Conservation (phyloP, 2,797 vertebrate species). For the Myotis findleyi region DNA sequence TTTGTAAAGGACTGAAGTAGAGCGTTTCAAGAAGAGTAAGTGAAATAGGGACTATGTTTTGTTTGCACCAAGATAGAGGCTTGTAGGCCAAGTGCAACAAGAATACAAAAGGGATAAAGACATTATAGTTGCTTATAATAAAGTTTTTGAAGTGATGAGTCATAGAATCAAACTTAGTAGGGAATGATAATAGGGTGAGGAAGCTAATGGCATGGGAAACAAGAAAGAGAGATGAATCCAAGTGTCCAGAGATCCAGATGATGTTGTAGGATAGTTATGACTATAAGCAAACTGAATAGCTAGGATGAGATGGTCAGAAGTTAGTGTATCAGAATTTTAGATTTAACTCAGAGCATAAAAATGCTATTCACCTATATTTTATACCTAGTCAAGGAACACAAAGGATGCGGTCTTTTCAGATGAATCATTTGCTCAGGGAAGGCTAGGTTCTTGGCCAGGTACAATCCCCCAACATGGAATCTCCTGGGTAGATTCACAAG, state of each 20-base stretch:
- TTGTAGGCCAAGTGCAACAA: not conserved
- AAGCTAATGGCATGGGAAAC: not conserved
- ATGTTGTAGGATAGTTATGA: not conserved
- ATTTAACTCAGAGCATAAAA: not conserved
- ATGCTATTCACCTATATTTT: not conserved
- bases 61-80: not conserved
- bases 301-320: not conserved
- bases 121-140: not conserved
- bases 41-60: not conserved
- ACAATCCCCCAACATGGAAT: not conserved
- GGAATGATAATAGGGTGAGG: not conserved
- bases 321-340: slow-evolving; percentile 27
- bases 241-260: not conserved
- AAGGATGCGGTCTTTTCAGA: not conserved
- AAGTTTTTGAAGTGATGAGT: slow-evolving; percentile 9
- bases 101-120: not conserved
- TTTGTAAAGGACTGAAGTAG: not conserved
- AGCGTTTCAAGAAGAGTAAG: not conserved
- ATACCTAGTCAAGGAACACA: not conserved
- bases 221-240: not conserved
- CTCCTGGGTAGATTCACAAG: not conserved
- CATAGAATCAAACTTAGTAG: not conserved
- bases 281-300: not conserved
- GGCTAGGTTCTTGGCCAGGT: not conserved
- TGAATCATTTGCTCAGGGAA: slow-evolving; percentile 42